phyloP scores from a whole-genome alignment of 2,113 vertebrate genomes.

The Hydropotes inermis region DNA sequence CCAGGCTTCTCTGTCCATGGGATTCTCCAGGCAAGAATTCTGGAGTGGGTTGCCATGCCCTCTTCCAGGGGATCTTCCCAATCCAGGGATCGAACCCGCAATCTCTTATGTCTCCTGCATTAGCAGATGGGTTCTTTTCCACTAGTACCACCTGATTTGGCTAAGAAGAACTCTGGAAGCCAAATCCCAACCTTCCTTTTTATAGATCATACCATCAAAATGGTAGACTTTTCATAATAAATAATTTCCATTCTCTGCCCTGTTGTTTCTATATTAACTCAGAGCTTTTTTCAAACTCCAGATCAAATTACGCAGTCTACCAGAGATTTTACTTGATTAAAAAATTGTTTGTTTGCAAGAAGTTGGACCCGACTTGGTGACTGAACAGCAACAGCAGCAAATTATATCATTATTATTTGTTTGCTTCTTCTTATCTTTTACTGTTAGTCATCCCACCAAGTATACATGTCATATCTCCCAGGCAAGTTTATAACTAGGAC shows the following conservation, averaged over 20 bases:
- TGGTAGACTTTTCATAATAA: not conserved
- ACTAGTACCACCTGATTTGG: not conserved
- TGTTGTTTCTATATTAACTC: not conserved
- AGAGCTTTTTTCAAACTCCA: not conserved
- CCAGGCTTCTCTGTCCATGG: not conserved
- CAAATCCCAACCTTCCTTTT: not conserved
- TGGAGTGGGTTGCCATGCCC: not conserved
- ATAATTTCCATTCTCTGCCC: no score
- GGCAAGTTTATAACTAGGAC: not conserved
- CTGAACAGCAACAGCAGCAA: not conserved
- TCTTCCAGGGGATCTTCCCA: not conserved
- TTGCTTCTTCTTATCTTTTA: not conserved
- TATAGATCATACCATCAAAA: not conserved
- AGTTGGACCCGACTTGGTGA: not conserved
- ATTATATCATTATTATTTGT: fast-evolving
- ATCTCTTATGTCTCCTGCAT: not conserved
- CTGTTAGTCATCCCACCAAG: no score
- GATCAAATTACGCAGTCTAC: not conserved
- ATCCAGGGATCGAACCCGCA: not conserved
- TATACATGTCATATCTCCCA: not conserved
- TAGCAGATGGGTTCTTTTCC: not conserved
- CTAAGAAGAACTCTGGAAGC: fast-evolving
- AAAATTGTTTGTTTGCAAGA: not conserved
- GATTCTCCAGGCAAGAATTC: not conserved
- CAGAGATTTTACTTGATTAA: not conserved